Evolutionary conservation across 53 echinoderm and acorn worm genomes (phyloP), one percentile per base, ranked within the genome.

Genomic region (Arbacia lixula): DNA sequence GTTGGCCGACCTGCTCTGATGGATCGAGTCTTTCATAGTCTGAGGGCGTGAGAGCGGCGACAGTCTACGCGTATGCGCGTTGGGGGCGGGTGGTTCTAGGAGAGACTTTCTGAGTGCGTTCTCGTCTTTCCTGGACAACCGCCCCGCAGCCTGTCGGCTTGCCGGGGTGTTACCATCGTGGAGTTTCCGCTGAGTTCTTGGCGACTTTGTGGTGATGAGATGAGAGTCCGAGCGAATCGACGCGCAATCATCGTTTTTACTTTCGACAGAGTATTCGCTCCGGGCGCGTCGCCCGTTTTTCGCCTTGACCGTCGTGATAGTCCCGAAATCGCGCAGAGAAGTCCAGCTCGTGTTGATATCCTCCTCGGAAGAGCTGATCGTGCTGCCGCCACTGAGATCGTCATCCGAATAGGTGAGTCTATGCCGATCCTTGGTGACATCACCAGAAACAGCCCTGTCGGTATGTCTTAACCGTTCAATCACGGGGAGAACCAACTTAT

Each of bases 1-100:
- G 50, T 72, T 43, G 2, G 73, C 73, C 27, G 73, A 72, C 33
- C 50, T 72, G 30, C 73, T 72, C 16, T 29, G 50, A 51, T 40
- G 8, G 1, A 68, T 68, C 3, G 36, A 3, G 40, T 68, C 68
- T 24, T 36, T 39, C 10, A 25, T 24, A 25, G 12, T 12, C 22
- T 68, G 68, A 20, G 68, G 39, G 19, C 68, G 36, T 39, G 68
- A 68, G 22, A 68, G 41, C 1, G 41, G 68, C 38, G 68, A 68
- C 37, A 68, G 21, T 17, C 40, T 37, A 20, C 68, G 63, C 12
- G 32, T 5, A 33, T 35, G 31, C 14, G 14, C n/a, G 16, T 33
- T 33, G 32, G 31, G n/a, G 17, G 1, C 12, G 2, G 68, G 41
- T 24, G 40, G 68, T 39, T 68, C 41, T 19, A 68, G 68, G 37